Evolutionary conservation across 2,888 invertebrate genomes (phyloP).

Genomic region (Fabriciana adippe): DNA sequence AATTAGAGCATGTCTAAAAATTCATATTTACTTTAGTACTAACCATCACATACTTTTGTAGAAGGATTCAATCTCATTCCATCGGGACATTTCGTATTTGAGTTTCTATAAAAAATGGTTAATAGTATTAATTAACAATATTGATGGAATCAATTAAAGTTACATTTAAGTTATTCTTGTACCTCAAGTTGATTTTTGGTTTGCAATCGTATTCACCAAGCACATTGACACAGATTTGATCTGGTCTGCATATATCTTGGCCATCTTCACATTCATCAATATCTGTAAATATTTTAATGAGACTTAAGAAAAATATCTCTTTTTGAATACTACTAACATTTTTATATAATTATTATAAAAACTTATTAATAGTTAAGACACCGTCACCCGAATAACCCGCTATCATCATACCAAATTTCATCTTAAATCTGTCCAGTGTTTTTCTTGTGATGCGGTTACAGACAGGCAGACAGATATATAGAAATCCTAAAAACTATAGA

Average conservation of each 20-base stretch:
- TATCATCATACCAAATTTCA: too few relatives aligned
- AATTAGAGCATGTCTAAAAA: slow-evolving; percentile 83
- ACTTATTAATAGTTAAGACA: too few relatives aligned
- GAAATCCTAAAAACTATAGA: too few relatives aligned
- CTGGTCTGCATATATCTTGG: slow-evolving; percentile 87
- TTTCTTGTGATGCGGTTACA: too few relatives aligned
- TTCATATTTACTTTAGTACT: slow-evolving; percentile 24
- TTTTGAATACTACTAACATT: too few relatives aligned
- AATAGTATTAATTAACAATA: background rate
- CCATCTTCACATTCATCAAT: slow-evolving; percentile 93
- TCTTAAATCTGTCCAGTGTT: too few relatives aligned
- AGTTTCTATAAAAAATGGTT: slow-evolving; percentile 33
- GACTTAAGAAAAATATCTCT: background rate
- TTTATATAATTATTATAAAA: too few relatives aligned
- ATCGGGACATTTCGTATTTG: slow-evolving; percentile 54
- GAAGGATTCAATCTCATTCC: slow-evolving; percentile 61
- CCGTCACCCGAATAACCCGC: too few relatives aligned
- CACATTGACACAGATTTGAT: slow-evolving; percentile 91
- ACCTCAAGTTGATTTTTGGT: slow-evolving; percentile 49
- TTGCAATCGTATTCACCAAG: slow-evolving; percentile 90
- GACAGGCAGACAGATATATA: too few relatives aligned
- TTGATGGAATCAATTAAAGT: background rate
- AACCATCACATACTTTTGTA: slow-evolving; percentile 62
- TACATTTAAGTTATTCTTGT: background rate
- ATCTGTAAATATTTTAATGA: slow-evolving; percentile 78